Evolutionary conservation across 1,140 invertebrate species (phyloP), one percentile per base, ranked within the genome.

Genomic region (Cyphomyrmex costatus): DNA sequence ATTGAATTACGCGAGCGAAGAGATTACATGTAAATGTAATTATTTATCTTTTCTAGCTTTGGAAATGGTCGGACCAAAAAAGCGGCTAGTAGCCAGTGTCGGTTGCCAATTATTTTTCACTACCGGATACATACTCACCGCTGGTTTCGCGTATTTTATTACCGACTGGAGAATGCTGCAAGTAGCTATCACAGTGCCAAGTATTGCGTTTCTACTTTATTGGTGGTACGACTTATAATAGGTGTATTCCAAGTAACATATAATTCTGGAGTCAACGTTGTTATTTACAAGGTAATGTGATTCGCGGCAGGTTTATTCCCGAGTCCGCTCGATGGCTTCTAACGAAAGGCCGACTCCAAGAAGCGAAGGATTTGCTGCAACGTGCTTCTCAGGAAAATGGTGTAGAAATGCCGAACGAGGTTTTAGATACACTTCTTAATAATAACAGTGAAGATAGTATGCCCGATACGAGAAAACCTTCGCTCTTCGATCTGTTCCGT

Each of bases 271-370:
- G 19, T 84, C 27, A 51, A 5, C 27, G 8, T 84, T n/a, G 27
- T 10, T 30, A 74, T 21, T 83, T 27, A 83, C 56, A 33, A 53
- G 14, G 7, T 82, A 21, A 74, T 27, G 14, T n/a, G 5, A 82
- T 77, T 70, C 16, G 63, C 21, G 19, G 1, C 24, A 97, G 96
- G 96, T 97, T 98, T 87, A 97, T 98, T 92, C 98, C 98, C 3
- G 98, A 98, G 93, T 98, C 97, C 5, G 96, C 97, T 1, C 96
- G 98, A 86, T 98, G 98, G 98, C 93, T 98, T 19, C 92, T 98
- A 30, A 96, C 97, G 3, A 97, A 98, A 93, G 97, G 97, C n/a
- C 96, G 97, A 42, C 94, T 96, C 19, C 96, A 97, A 19, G 96
- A 97, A 94, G 98, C 97, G 0, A 96, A 97, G 42, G 95, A 95